phyloP scores from a whole-genome alignment of 2,888 invertebrate genomes.

The Clivina fossor region DNA sequence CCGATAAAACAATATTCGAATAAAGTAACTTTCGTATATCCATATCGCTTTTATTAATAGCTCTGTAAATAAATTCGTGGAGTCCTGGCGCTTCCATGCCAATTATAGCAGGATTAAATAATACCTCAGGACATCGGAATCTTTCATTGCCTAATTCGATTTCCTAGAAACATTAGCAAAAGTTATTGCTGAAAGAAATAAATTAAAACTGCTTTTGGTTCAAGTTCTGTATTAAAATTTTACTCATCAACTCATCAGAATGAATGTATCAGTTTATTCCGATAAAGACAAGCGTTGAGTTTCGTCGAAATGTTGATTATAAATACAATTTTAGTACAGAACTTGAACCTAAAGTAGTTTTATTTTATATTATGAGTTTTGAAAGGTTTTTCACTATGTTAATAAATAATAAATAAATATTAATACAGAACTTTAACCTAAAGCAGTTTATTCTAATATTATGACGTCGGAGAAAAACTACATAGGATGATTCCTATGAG shows the following conservation, averaged over 20 bases:
- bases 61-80: conserved; percentile 70
- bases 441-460: too few relatives aligned
- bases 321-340: not conserved
- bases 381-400: too few relatives aligned
- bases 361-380: not conserved
- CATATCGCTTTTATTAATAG: conserved; percentile 73
- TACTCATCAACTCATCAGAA: not conserved
- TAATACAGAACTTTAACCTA: too few relatives aligned
- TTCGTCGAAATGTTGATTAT: not conserved
- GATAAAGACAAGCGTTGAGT: not conserved
- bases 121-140: conserved; percentile 64
- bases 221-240: too few relatives aligned
- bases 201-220: too few relatives aligned
- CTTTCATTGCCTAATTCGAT: conserved; percentile 62
- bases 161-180: conserved; percentile 47
- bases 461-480: too few relatives aligned
- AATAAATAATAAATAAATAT: too few relatives aligned
- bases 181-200: too few relatives aligned
- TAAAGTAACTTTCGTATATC: conserved; percentile 70
- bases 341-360: too few relatives aligned
- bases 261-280: too few relatives aligned
- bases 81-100: conserved; percentile 62
- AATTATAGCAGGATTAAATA: conserved; percentile 65
- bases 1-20: conserved; percentile 68
- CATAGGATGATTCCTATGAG: too few relatives aligned